A percentile compares a stretch with the other conserved stretches of the same genome.
These are phyloP conservation scores for Podarcis siculus DNA, from an alignment of 2,797 vertebrate genomes.

Conservation along the genomic window DNA sequence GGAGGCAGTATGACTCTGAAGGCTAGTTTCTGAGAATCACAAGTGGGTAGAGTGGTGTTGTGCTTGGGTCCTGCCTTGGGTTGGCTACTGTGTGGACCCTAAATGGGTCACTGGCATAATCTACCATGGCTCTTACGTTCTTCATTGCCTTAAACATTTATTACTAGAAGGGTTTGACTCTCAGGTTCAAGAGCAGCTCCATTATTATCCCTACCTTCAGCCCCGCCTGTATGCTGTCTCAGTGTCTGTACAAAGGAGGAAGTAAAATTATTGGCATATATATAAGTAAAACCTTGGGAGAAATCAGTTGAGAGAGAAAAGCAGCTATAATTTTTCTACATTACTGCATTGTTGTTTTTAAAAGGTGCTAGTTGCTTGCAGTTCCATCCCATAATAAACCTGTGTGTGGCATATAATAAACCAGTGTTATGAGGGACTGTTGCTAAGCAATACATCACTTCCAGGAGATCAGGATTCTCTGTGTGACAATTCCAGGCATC, in stretches of 20 bases:
- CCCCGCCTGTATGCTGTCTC: background rate
- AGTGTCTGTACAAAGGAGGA: background rate
- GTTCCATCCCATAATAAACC: background rate
- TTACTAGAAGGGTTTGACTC: background rate
- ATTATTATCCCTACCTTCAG: background rate
- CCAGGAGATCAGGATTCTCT: conserved; percentile 38
- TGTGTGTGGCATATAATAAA: conserved; percentile 37
- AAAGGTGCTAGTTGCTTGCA: background rate
- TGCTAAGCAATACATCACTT: conserved; percentile 52
- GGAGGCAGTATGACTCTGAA: no score
- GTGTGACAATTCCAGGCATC: conserved; percentile 38
- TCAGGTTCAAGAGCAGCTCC: background rate
- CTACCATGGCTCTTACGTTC: no score
- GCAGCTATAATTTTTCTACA: background rate
- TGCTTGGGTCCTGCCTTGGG: no score
- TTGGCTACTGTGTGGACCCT: no score
- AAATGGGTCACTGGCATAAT: no score
- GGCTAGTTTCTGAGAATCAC: no score
- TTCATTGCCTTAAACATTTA: background rate
- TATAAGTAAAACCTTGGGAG: background rate
- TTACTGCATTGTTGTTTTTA: background rate
- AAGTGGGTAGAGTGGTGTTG: no score
- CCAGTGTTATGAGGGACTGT: conserved; percentile 41
- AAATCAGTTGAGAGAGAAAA: conserved; percentile 9
- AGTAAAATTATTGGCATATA: no score